Conservation (phyloP, 2,888 invertebrate genomes). For the Sesamia inferens region DNA sequence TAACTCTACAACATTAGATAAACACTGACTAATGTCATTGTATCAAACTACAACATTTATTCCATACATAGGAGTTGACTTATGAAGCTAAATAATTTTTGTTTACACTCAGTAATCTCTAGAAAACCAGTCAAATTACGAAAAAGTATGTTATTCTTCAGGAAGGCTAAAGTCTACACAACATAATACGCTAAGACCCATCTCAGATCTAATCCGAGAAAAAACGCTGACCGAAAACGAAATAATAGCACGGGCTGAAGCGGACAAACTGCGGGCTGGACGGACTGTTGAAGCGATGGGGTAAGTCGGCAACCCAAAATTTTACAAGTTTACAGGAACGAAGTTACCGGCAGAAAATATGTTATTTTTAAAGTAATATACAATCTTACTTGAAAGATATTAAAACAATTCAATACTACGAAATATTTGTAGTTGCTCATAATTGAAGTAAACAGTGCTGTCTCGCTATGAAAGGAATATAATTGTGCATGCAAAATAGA, state of each 20-base stretch:
- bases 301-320: background rate
- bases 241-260: background rate
- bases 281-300: too few relatives aligned
- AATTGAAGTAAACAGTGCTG: conserved; percentile 19
- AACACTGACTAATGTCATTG: background rate
- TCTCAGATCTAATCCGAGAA: background rate
- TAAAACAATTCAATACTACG: conserved; percentile 10
- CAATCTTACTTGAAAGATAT: background rate
- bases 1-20: background rate
- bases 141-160: background rate
- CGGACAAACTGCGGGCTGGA: too few relatives aligned
- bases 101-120: background rate
- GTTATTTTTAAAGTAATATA: too few relatives aligned
- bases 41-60: background rate
- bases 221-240: background rate
- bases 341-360: background rate
- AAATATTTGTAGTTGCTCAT: background rate
- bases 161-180: background rate
- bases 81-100: background rate
- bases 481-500: conserved; percentile 48
- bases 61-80: background rate
- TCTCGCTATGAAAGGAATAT: conserved; percentile 39
- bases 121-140: background rate
- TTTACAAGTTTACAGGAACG: background rate
- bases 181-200: background rate